Evolutionary conservation across 2,888 invertebrate species (phyloP).

Genomic region (Anaspis maculata): DNA sequence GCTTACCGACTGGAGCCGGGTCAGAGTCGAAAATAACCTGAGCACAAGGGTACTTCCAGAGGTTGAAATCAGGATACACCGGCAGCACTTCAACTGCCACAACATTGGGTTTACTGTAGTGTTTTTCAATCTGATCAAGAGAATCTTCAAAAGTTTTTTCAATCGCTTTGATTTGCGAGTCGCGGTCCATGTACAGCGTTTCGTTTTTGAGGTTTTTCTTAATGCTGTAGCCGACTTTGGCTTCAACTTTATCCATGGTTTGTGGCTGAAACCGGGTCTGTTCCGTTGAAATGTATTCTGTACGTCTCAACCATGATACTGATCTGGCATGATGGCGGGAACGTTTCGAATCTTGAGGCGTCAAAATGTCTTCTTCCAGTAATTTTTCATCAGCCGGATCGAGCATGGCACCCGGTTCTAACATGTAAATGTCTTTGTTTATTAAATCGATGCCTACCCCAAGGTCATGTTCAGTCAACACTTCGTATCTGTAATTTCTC

Average conservation of each 20-base stretch:
- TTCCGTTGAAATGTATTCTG: constrained; percentile 98
- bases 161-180: constrained; percentile 94
- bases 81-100: constrained; percentile 81
- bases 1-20: constrained; percentile 84
- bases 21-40: constrained; percentile 98
- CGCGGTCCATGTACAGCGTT: constrained; percentile 90
- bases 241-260: constrained; percentile 95
- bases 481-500: constrained; percentile 90
- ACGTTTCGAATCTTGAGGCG: constrained; percentile 79
- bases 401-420: constrained; percentile 65
- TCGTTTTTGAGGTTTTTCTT: constrained; percentile 87
- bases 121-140: constrained; percentile 74
- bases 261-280: constrained; percentile 95
- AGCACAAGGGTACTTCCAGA: constrained; percentile 98
- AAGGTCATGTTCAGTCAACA: constrained; percentile 93
- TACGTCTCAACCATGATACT: constrained; percentile 96
- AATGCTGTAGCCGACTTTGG: constrained; percentile 97
- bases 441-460: constrained; percentile 97
- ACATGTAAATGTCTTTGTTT: constrained; percentile 86
- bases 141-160: constrained; percentile 95
- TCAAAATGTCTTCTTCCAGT: constrained; percentile 88
- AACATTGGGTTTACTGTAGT: constrained; percentile 95
- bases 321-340: constrained; percentile 93
- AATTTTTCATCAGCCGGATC: constrained; percentile 93
- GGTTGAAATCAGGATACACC: constrained; percentile 90